Percentiles rank a stretch among this genome's conserved stretches.
Evolutionary conservation across 2,113 vertebrate genomes (phyloP).

Genomic region (Phycodurus eques): DNA sequence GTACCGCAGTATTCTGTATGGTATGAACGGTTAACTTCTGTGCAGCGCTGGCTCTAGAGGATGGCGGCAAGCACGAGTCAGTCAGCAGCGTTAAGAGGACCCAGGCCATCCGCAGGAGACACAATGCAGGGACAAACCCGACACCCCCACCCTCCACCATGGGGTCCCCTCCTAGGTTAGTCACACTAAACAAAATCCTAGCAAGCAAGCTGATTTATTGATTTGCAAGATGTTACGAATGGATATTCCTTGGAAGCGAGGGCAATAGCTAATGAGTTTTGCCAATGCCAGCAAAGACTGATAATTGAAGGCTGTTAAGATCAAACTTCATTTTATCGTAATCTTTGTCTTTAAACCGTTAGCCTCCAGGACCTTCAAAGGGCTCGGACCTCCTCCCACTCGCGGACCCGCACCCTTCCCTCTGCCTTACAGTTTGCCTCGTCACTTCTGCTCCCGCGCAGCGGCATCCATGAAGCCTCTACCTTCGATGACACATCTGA

Average conservation of each 20-base stretch:
- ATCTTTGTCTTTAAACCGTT: background rate
- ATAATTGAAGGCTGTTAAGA: background rate
- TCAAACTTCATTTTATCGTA: background rate
- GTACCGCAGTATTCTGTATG: background rate
- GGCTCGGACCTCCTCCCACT: slow-evolving; percentile 81
- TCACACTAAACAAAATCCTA: background rate
- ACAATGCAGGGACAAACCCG: slow-evolving; percentile 89
- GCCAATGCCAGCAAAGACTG: background rate
- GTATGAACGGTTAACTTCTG: background rate
- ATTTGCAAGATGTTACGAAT: background rate
- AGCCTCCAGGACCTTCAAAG: slow-evolving; percentile 86
- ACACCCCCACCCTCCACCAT: slow-evolving; percentile 86
- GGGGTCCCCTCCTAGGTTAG: slow-evolving; percentile 87
- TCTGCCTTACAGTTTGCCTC: slow-evolving; percentile 87
- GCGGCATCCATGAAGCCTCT: slow-evolving; percentile 85
- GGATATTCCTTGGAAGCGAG: background rate
- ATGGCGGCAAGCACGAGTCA: slow-evolving; percentile 76
- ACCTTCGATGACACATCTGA: slow-evolving; percentile 88
- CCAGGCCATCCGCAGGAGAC: slow-evolving; percentile 85
- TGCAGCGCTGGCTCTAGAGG: slow-evolving; percentile 66
- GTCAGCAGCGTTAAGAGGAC: slow-evolving; percentile 82
- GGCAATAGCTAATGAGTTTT: too few relatives aligned
- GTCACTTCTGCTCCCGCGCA: slow-evolving; percentile 80
- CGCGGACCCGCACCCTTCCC: slow-evolving; percentile 80
- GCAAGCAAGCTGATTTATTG: background rate